These are phyloP conservation scores for Diarsia mendica DNA, from an alignment of 2,888 invertebrate genomes.

Conservation along the genomic window DNA sequence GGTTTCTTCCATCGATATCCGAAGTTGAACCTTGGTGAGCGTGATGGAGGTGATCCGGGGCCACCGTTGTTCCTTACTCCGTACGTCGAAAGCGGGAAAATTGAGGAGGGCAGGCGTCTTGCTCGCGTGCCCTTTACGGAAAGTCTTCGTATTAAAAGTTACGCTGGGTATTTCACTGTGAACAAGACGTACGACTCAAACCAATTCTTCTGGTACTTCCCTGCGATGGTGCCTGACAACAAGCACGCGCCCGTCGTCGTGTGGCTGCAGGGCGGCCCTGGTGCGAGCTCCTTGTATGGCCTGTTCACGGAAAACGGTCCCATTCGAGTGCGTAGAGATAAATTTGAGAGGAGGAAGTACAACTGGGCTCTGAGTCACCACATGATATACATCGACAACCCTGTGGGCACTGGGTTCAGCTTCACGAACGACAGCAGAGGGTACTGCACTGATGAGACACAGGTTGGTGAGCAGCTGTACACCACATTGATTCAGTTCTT, in stretches of 20 bases:
- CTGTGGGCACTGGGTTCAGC: slow-evolving; percentile 97
- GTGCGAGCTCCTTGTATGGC: slow-evolving; percentile 94
- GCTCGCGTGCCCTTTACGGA: slow-evolving; percentile 91
- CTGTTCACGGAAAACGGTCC: slow-evolving; percentile 97
- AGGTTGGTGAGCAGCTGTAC: slow-evolving; percentile 95
- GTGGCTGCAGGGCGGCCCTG: slow-evolving; percentile 97
- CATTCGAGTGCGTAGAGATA: slow-evolving; percentile 76
- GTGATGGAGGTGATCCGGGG: slow-evolving; percentile 82
- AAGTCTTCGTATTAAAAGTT: slow-evolving; percentile 91
- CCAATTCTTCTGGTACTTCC: slow-evolving; percentile 98
- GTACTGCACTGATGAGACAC: slow-evolving; percentile 94
- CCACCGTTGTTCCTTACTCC: slow-evolving; percentile 94
- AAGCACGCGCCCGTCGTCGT: slow-evolving; percentile 93
- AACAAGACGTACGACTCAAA: slow-evolving; percentile 94
- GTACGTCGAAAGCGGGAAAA: slow-evolving; percentile 92
- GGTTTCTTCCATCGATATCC: slow-evolving; percentile 82
- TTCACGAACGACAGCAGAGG: slow-evolving; percentile 94
- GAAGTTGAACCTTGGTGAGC: slow-evolving; percentile 75
- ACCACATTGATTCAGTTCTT: slow-evolving; percentile 95
- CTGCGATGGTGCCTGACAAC: slow-evolving; percentile 90
- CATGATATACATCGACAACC: slow-evolving; percentile 97
- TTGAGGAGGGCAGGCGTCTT: slow-evolving; percentile 91
- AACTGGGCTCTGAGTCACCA: slow-evolving; percentile 95
- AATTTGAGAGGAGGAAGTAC: slow-evolving; percentile 91
- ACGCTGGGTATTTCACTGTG: slow-evolving; percentile 96